A percentile compares a stretch with the other conserved stretches of the same genome.
phyloP scores from a whole-genome alignment of 1,140 invertebrate species.

The Mycetomoellerius zeteki region DNA sequence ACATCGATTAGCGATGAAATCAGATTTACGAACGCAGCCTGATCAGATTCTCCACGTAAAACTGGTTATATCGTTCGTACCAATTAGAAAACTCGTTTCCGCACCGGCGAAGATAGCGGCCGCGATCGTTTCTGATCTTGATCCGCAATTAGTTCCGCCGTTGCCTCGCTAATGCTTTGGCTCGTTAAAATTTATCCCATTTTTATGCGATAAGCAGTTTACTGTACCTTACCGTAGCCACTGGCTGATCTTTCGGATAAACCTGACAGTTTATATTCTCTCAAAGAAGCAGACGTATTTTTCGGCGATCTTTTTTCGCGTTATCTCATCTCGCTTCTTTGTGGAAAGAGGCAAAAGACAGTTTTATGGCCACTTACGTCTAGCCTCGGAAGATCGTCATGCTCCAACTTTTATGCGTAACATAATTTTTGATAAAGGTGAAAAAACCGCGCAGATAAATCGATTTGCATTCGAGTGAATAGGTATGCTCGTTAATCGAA shows the following conservation, averaged over 20 bases:
- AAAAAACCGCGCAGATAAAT: slow-evolving; percentile 4
- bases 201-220: slow-evolving; percentile 64
- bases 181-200: slow-evolving; percentile 72
- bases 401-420: slow-evolving; percentile 55
- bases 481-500: slow-evolving; percentile 23
- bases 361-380: slow-evolving; percentile 42
- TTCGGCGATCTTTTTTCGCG: slow-evolving; percentile 50
- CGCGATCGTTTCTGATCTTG: slow-evolving; percentile 67
- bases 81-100: slow-evolving; percentile 74
- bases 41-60: slow-evolving; percentile 57
- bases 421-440: slow-evolving; percentile 41
- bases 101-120: slow-evolving; percentile 58
- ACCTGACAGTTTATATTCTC: slow-evolving; percentile 57
- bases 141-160: slow-evolving; percentile 66
- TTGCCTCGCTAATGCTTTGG: slow-evolving; percentile 50
- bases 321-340: slow-evolving; percentile 60
- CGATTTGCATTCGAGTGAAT: neutral
- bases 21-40: slow-evolving; percentile 36
- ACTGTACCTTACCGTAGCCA: slow-evolving; percentile 58
- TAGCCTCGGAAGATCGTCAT: slow-evolving; percentile 35
- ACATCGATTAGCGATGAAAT: slow-evolving; percentile 23
- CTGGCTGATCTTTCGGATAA: slow-evolving; percentile 59
- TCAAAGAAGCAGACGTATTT: slow-evolving; percentile 57
- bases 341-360: slow-evolving; percentile 60
- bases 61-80: slow-evolving; percentile 69